A percentile compares a stretch with the other conserved stretches of the same genome.
These are phyloP conservation scores for Venusia cambrica DNA, from an alignment of 2,888 invertebrate species.

Conservation along the genomic window DNA sequence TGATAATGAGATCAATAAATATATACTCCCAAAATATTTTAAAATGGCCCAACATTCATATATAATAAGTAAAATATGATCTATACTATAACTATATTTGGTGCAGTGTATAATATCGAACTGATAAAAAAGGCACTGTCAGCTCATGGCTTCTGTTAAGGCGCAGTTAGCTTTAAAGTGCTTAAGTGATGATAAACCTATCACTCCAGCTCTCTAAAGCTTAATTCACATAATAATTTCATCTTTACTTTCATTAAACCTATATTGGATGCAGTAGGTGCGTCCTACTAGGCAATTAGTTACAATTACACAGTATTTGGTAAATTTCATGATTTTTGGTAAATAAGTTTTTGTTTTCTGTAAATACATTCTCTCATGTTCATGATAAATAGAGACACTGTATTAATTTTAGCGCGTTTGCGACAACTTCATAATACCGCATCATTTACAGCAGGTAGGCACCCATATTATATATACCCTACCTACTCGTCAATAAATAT, in stretches of 20 bases:
- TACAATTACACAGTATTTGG: too few species aligned
- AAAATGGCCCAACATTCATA: conserved; percentile 26
- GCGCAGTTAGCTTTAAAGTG: conserved; percentile 10
- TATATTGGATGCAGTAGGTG: conserved; percentile 2
- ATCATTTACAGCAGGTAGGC: too few species aligned
- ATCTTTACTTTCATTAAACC: neutral
- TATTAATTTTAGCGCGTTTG: too few species aligned
- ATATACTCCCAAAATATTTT: conserved; percentile 33
- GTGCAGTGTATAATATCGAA: conserved; percentile 39
- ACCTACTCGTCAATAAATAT: conserved; percentile 40
- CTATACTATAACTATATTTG: conserved; percentile 30
- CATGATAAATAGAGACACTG: too few species aligned
- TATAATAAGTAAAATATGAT: conserved; percentile 22
- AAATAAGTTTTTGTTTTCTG: too few species aligned
- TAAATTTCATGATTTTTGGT: too few species aligned
- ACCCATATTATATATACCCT: too few species aligned
- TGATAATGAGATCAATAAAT: conserved; percentile 69
- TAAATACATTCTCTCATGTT: too few species aligned
- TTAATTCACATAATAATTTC: conserved; percentile 13
- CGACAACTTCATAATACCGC: too few species aligned
- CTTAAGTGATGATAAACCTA: neutral
- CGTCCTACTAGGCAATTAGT: conserved; percentile 6
- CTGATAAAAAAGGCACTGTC: conserved; percentile 46
- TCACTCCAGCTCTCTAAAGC: conserved; percentile 7
- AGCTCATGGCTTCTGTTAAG: conserved; percentile 22